A percentile compares a stretch with the other conserved stretches of the same genome.
Conservation (phyloP, 2,797 vertebrate species). For the Syndactyla subalaris region DNA sequence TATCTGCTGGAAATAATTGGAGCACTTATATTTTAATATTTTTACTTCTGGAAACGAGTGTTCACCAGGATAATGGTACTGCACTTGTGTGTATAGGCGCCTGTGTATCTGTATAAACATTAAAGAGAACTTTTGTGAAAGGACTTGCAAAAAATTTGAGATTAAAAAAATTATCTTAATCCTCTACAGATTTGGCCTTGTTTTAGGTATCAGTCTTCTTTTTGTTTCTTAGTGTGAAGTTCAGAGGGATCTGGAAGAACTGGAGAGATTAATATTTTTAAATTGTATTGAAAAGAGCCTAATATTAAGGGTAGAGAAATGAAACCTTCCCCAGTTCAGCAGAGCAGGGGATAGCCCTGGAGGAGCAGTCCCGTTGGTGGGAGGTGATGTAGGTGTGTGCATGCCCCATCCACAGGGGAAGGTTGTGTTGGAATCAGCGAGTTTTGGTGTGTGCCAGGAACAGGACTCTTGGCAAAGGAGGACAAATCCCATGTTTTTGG, state of each 20-base stretch:
- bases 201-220: background rate
- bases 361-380: background rate
- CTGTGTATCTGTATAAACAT: background rate
- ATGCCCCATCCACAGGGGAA: background rate
- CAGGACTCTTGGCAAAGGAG: background rate
- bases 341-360: background rate
- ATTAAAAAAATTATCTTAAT: background rate
- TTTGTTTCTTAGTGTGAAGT: background rate
- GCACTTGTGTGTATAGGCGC: background rate
- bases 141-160: background rate
- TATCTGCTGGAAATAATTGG: background rate
- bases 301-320: background rate
- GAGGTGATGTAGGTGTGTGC: background rate
- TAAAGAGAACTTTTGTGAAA: background rate
- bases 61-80: background rate
- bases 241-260: background rate
- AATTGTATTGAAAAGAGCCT: background rate
- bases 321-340: accelerated
- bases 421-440: background rate
- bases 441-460: background rate
- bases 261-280: background rate
- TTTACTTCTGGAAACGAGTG: background rate
- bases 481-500: background rate
- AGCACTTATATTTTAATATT: background rate
- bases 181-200: background rate